These are phyloP conservation scores for Ceuthmochares aereus DNA, from an alignment of 2,113 vertebrate species.

Conservation along the genomic window DNA sequence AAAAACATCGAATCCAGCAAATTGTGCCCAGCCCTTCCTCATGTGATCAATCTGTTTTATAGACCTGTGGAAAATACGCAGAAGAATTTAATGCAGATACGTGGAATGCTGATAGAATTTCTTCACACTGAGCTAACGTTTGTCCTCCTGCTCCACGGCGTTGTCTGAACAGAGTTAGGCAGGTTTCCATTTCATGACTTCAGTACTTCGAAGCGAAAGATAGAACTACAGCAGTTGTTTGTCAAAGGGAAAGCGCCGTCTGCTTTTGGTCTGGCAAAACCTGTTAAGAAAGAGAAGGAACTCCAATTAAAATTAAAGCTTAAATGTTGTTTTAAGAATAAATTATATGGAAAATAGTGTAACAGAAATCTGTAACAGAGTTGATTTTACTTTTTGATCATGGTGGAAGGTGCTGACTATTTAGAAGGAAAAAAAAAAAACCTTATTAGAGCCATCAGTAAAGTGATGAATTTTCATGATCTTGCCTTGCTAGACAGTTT, in stretches of 20 bases:
- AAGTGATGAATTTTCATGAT: constrained; percentile 76
- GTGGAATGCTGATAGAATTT: not conserved
- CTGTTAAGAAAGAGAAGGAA: not conserved
- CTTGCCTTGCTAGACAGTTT: constrained; percentile 59
- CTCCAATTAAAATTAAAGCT: constrained; percentile 53
- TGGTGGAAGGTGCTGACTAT: constrained; percentile 51
- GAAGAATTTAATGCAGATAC: not conserved
- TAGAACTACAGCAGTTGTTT: constrained; percentile 22
- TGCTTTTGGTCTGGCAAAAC: constrained; percentile 6
- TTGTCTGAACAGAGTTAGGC: not conserved
- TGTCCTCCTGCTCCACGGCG: not conserved
- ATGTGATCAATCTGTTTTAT: not conserved
- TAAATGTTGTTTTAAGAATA: constrained; percentile 50
- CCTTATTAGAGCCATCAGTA: constrained; percentile 67
- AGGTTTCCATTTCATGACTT: not conserved
- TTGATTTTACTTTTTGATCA: constrained; percentile 70
- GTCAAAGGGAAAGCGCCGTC: not conserved
- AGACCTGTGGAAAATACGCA: not conserved
- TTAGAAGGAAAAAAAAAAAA: constrained; percentile 23
- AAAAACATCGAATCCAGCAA: not conserved
- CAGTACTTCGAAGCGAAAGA: not conserved
- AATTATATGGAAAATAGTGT: constrained; percentile 33
- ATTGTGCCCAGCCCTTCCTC: not conserved
- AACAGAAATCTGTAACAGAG: constrained; percentile 21
- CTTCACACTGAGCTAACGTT: not conserved